Base-by-base conservation (phyloP, 35 echinoderm and acorn worm genomes). In the Ophiothrix spiculata region DNA sequence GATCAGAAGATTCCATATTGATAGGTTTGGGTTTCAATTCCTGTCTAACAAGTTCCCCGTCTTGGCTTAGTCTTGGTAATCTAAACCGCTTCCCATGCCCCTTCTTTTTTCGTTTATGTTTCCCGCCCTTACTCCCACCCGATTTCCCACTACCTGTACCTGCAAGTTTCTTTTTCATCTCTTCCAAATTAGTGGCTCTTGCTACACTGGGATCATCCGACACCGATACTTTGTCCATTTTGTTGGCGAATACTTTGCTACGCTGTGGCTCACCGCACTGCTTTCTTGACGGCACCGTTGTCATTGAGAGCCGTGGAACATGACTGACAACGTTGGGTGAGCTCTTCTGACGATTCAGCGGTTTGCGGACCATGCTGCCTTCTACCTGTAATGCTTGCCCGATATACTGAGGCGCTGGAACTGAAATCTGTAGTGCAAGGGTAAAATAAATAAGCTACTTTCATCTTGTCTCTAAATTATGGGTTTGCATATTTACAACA, bases 131-230 rank as follows among this genome's bases (percentile, higher is more conserved):
- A 36, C 33, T 81, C 32, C 54, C 37, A 36, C 73, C 45, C 88
- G 74, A 75, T 23, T 41, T 83, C 88, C 42, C 82, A 39, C 29
- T 84, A 41, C 32, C 80, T 40, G 77, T 98, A 98, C 95, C 95
- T 98, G 95, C 88, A 63, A 94, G 56, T 75, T 94, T 98, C 35
- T 88, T 93, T 41, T 93, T 86, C 87, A 94, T 87, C 39, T 98
- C 95, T 39, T 98, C 95, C 45, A 98, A 28, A 32, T 77, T 93
- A 32, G 95, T 88, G 0, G 85, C 84, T 37, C 84, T 90, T 49
- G 81, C 46, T 29, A 56, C 36, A 40, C 36, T 79, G 37, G 38
- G 86, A 2, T 78, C 87, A 11, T 28, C 38, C 32, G 88, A 77
- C 41, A 81, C 40, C 13, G 83, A 80, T 0, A 56, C 15, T 42